phyloP scores from a whole-genome alignment of 2,113 vertebrate species.

The Gopherus flavomarginatus region DNA sequence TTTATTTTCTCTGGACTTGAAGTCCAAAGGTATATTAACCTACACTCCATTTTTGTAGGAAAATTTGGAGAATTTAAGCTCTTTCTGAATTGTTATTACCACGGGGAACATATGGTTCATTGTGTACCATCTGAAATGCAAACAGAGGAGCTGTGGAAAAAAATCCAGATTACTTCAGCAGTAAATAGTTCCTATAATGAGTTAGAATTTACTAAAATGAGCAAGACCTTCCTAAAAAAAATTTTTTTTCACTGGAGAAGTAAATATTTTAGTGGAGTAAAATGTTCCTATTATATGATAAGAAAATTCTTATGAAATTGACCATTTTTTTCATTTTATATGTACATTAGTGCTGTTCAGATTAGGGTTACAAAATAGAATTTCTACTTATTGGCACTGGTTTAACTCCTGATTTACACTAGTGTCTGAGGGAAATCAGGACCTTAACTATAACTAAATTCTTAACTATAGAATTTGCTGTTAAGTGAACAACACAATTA shows the following conservation, averaged over 20 bases:
- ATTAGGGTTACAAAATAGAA: background rate
- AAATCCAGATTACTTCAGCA: constrained; percentile 52
- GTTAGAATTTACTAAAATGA: constrained; percentile 51
- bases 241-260: background rate
- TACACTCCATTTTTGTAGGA: constrained; percentile 24
- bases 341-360: constrained; percentile 5
- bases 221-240: background rate
- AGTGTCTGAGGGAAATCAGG: background rate
- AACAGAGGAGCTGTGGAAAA: constrained; percentile 58
- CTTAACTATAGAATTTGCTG: background rate
- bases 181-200: constrained; percentile 59
- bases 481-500: background rate
- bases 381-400: background rate
- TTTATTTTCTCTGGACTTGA: constrained; percentile 52
- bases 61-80: constrained; percentile 43
- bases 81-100: constrained; percentile 54
- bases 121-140: constrained; percentile 70
- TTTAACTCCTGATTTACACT: background rate
- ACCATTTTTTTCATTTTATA: constrained; percentile 7
- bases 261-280: constrained; percentile 52
- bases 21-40: constrained; percentile 49
- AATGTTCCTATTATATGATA: constrained; percentile 58
- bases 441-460: too few species aligned
- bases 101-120: constrained; percentile 64
- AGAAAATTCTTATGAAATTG: constrained; percentile 51